Conservation (phyloP, 1,140 invertebrate genomes). For the Caenorhabditis briggsae region DNA sequence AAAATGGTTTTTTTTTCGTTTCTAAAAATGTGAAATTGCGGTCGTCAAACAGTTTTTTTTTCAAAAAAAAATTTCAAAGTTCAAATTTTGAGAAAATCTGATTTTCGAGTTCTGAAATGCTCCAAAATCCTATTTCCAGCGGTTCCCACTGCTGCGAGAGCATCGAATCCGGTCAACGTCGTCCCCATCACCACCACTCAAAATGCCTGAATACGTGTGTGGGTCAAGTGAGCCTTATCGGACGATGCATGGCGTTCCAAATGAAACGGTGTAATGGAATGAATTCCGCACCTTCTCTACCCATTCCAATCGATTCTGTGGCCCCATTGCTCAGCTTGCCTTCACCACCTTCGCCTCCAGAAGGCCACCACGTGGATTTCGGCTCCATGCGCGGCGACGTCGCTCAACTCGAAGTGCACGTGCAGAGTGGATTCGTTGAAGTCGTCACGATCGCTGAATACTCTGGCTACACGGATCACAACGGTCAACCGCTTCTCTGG, state of each 20-base stretch:
- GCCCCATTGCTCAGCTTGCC: not conserved
- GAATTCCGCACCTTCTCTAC: not conserved
- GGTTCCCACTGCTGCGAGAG: slow-evolving; percentile 42
- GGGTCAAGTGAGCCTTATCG: slow-evolving; percentile 4
- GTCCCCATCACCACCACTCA: slow-evolving; percentile 9
- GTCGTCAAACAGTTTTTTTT: too few relatives aligned
- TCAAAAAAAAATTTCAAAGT: too few relatives aligned
- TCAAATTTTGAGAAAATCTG: too few relatives aligned
- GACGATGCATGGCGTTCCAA: slow-evolving; percentile 38
- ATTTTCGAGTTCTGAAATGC: too few relatives aligned
- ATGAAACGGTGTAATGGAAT: slow-evolving; percentile 49
- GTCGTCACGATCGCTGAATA: slow-evolving; percentile 42
- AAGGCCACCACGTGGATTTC: slow-evolving; percentile 23
- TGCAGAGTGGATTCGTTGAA: slow-evolving; percentile 46
- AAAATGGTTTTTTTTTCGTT: too few relatives aligned
- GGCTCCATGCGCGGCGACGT: slow-evolving; percentile 21
- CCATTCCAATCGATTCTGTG: not conserved
- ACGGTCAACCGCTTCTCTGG: slow-evolving; percentile 11
- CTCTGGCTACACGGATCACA: slow-evolving; percentile 44
- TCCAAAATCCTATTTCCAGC: not conserved
- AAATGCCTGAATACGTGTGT: slow-evolving; percentile 50
- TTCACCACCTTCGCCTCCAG: not conserved
- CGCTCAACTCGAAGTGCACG: not conserved
- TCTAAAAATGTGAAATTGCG: too few relatives aligned
- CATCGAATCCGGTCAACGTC: slow-evolving; percentile 25